Evolutionary conservation across 2,113 vertebrate genomes (phyloP), one percentile per base, ranked within the genome.

Genomic region (Orthonyx spaldingii): DNA sequence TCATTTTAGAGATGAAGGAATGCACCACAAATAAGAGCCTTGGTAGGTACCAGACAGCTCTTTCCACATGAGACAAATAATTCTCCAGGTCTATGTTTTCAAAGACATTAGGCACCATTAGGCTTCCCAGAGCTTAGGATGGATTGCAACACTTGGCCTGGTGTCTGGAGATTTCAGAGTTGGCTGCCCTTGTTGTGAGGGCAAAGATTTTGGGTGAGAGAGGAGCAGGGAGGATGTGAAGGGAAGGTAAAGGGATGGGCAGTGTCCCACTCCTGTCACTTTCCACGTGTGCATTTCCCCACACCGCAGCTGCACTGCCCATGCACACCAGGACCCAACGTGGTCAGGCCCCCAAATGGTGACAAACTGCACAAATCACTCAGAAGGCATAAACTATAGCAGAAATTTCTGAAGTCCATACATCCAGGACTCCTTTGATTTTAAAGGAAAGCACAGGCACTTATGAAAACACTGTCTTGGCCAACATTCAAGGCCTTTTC

Each of bases 271-370:
- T 42, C 7, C 35, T 1, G 5, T 7, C 35, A 1, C 35, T 8
- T 9, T 16, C 15, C n/a, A 35, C 5, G 10, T 1, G 0, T 6
- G 19, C 12, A 17, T 21, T 19, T 52, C 30, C 37, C 4, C 1
- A 0, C 0, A 4, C 28, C 0, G 4, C 32, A 27, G 55, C 50
- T 13, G 22, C 19, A n/a, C 32, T 0, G 4, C 11, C 41, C 2
- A 2, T 0, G 8, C 24, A 14, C 18, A 6, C 33, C 61, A 18
- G 32, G 33, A 7, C 53, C 20, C 49, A 13, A 19, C 0, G 6
- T 1, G 44, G 17, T 13, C 50, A 55, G 22, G 22, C 9, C 10
- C 21, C 21, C 35, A 52, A 16, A 21, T 60, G n/a, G 3, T 11
- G 14, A n/a, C 6, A 41, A 77, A 27, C n/a, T 6, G 27, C 61